phyloP scores from a whole-genome alignment of 1,140 invertebrate genomes.

The Microplitis mediator region DNA sequence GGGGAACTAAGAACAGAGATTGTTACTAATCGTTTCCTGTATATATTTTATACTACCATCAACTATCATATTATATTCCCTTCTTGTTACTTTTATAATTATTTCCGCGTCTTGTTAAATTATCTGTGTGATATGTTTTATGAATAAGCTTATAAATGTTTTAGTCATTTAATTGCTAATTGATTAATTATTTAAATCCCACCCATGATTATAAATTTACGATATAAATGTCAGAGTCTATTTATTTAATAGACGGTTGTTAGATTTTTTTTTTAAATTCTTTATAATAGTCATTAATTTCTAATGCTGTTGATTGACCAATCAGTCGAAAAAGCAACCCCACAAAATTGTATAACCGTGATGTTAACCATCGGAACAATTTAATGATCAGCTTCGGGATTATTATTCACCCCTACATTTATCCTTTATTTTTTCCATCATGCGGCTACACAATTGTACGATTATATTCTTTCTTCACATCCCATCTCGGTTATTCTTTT shows the following conservation, averaged over 20 bases:
- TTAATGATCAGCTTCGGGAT: slow-evolving; percentile 56
- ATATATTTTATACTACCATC: neutral
- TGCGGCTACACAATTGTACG: neutral
- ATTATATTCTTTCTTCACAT: no score
- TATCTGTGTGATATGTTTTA: neutral
- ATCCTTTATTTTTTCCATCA: slow-evolving; percentile 30
- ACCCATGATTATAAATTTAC: no score
- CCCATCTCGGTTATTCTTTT: no score
- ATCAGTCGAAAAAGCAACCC: slow-evolving; percentile 46
- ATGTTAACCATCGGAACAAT: slow-evolving; percentile 53
- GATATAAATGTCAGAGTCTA: no score
- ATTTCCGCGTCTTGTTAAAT: neutral
- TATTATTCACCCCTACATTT: slow-evolving; percentile 44
- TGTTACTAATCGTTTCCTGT: slow-evolving; percentile 6
- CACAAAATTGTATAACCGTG: slow-evolving; percentile 28
- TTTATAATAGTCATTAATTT: slow-evolving; percentile 53
- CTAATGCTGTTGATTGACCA: slow-evolving; percentile 60
- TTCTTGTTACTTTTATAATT: neutral
- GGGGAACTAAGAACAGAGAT: slow-evolving; percentile 3
- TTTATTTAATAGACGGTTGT: no score
- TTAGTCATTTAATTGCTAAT: no score
- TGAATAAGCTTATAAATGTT: neutral
- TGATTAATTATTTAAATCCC: no score
- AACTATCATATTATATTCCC: neutral
- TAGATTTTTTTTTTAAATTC: no score